Evolutionary conservation across 2,797 vertebrate species (phyloP).

Genomic region (Enteromius viviparus): DNA sequence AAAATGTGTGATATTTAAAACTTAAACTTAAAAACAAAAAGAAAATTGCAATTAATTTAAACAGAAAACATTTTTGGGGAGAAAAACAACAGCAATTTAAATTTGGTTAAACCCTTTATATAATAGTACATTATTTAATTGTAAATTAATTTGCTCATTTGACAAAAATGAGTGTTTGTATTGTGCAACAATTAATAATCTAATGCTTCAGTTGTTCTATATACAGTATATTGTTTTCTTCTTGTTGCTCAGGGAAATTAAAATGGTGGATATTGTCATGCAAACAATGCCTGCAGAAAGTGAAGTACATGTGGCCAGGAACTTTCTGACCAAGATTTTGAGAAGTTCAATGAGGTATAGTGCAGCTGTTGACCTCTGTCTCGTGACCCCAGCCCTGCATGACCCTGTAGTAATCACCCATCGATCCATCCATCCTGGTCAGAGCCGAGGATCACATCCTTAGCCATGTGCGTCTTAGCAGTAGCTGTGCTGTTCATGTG

Average conservation of each 20-base stretch:
- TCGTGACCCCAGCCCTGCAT: slow-evolving; percentile 10
- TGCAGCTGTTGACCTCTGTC: slow-evolving; percentile 40
- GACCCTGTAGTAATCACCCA: slow-evolving; percentile 5
- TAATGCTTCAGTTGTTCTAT: neutral
- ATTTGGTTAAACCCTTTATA: neutral
- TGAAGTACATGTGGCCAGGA: slow-evolving; percentile 84
- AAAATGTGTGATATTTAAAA: too few species aligned
- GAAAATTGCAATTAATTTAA: too few species aligned
- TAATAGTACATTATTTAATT: neutral
- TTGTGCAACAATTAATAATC: neutral
- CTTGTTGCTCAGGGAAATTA: slow-evolving; percentile 75
- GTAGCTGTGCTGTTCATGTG: slow-evolving; percentile 46
- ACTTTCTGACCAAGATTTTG: slow-evolving; percentile 89
- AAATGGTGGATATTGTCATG: slow-evolving; percentile 82
- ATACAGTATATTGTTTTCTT: slow-evolving; percentile 45
- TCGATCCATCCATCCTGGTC: slow-evolving; percentile 21
- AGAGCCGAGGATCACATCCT: slow-evolving; percentile 32
- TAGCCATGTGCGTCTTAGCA: slow-evolving; percentile 22
- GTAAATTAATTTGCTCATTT: neutral
- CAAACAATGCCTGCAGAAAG: slow-evolving; percentile 83
- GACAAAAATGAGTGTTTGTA: neutral
- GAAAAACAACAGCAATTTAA: too few species aligned
- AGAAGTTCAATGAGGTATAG: slow-evolving; percentile 90
- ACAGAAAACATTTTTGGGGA: too few species aligned
- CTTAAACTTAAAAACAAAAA: too few species aligned